These are phyloP conservation scores for Drosophila hawaiiensis DNA, from an alignment of 2,888 invertebrate genomes.

Conservation along the genomic window DNA sequence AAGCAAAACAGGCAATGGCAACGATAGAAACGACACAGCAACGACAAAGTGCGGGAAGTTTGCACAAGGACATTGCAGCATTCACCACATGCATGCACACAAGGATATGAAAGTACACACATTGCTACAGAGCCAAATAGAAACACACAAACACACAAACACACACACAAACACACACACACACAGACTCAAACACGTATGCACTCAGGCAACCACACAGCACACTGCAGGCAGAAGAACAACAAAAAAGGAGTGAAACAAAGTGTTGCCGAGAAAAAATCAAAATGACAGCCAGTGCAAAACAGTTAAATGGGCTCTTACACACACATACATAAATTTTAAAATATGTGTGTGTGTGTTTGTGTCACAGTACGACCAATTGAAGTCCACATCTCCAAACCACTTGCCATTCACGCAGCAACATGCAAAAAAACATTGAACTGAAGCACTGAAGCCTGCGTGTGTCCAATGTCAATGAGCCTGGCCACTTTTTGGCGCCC, in stretches of 20 bases:
- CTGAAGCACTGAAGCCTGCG: constrained; percentile 42
- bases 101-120: constrained; percentile 70
- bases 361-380: constrained; percentile 64
- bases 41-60: constrained; percentile 79
- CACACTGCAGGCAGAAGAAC: constrained; percentile 29
- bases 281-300: constrained; percentile 71
- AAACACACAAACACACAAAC: constrained; percentile 13
- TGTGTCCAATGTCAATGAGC: constrained; percentile 73
- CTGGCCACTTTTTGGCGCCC: constrained; percentile 73
- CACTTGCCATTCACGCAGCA: constrained; percentile 59
- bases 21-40: constrained; percentile 36
- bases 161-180: constrained; percentile 8
- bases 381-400: constrained; percentile 59
- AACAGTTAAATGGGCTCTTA: constrained; percentile 65
- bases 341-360: constrained; percentile 14
- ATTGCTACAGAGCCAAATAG: constrained; percentile 26
- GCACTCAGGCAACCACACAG: constrained; percentile 48
- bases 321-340: constrained; percentile 7
- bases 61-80: constrained; percentile 80
- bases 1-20: constrained; percentile 42
- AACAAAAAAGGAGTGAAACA: constrained; percentile 27
- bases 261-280: constrained; percentile 52
- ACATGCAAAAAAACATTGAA: constrained; percentile 58
- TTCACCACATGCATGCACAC: constrained; percentile 80
- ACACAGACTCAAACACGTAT: constrained; percentile 26